phyloP scores from a whole-genome alignment of 64 coral and sea anemone species.

The Exaiptasia diaphana region DNA sequence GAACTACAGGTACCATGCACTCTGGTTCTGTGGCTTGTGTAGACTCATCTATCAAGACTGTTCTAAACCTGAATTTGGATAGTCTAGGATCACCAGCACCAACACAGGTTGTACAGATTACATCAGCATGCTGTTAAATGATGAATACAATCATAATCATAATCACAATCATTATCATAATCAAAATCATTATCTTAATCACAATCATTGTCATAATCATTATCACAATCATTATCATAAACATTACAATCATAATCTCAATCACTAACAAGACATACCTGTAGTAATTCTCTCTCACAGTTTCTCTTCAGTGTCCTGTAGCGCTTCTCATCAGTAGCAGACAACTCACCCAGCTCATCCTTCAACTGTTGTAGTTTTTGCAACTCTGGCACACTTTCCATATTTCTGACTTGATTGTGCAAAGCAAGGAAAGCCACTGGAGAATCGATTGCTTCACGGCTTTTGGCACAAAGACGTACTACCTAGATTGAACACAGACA shows the following conservation, averaged over 20 bases:
- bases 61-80: constrained; percentile 96
- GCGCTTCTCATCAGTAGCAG: constrained; percentile 95
- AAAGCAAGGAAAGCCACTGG: constrained; percentile 93
- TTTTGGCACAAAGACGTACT: constrained; percentile 99
- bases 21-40: constrained; percentile 97
- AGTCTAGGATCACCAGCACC: constrained; percentile 96
- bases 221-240: background rate
- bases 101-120: constrained; percentile 97
- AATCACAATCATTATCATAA: background rate
- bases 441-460: constrained; percentile 96
- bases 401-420: constrained; percentile 98
- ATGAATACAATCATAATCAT: background rate
- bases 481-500: constrained; percentile 33
- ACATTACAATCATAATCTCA: background rate
- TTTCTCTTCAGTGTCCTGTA: constrained; percentile 95
- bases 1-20: constrained; percentile 96
- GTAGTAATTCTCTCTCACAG: constrained; percentile 89
- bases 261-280: constrained; percentile 48
- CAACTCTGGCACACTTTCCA: constrained; percentile 96
- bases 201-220: background rate
- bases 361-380: constrained; percentile 98
- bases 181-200: background rate
- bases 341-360: constrained; percentile 93
- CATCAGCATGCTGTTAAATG: constrained; percentile 79
- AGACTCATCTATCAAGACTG: constrained; percentile 94